Percentiles rank a stretch among this genome's conserved stretches.
phyloP scores from a whole-genome alignment of 2,888 invertebrate genomes.

The Clostera curtula region DNA sequence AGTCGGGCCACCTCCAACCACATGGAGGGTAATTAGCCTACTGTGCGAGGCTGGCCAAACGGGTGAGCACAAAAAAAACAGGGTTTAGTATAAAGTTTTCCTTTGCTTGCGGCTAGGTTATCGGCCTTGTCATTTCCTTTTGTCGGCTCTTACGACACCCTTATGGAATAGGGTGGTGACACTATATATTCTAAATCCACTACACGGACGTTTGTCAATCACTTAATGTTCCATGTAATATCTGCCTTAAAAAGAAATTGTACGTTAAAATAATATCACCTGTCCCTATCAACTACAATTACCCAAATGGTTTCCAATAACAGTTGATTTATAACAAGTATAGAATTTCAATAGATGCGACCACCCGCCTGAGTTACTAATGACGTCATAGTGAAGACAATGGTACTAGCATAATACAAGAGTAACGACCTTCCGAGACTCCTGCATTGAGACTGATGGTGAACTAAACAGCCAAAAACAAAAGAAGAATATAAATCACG shows the following conservation, averaged over 20 bases:
- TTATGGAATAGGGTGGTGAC: no score
- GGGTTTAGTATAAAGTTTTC: no score
- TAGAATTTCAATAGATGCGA: conserved; percentile 66
- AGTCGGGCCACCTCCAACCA: no score
- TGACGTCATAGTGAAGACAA: conserved; percentile 67
- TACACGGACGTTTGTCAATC: no score
- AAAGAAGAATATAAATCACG: conserved; percentile 70
- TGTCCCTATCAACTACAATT: conserved; percentile 49
- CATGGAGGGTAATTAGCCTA: no score
- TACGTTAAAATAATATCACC: conserved; percentile 32
- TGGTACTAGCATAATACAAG: conserved; percentile 65
- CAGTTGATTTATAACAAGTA: conserved; percentile 62
- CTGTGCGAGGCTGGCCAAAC: no score
- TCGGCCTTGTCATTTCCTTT: no score
- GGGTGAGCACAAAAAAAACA: no score
- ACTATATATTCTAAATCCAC: no score
- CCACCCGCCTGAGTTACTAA: conserved; percentile 70
- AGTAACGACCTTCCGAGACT: conserved; percentile 65
- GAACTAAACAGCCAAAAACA: conserved; percentile 71
- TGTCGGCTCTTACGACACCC: no score
- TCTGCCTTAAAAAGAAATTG: conserved; percentile 9
- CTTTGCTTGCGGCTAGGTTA: no score
- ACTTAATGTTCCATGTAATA: background rate
- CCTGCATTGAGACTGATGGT: conserved; percentile 56
- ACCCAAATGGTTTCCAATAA: conserved; percentile 45